Percentiles rank a stretch among this genome's conserved stretches.
These are phyloP conservation scores for Cerceris ruficornis DNA, from an alignment of 2,888 invertebrate species.

Conservation along the genomic window DNA sequence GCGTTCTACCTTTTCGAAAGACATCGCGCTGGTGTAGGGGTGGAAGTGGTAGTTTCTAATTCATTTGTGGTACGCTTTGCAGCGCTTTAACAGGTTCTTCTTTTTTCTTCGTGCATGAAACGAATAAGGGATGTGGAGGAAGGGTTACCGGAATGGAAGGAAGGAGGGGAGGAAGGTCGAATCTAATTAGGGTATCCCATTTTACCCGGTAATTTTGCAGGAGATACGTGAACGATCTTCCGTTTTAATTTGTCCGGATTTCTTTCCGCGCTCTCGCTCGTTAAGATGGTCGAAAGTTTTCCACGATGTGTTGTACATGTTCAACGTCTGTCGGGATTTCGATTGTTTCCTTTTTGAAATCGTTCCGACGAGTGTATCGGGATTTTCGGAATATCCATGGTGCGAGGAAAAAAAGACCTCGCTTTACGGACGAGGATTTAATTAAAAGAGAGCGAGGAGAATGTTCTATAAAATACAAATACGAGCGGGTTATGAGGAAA, in stretches of 20 bases:
- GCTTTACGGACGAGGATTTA: too few species aligned
- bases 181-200: conserved; percentile 52
- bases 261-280: not conserved
- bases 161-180: conserved; percentile 17
- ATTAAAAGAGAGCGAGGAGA: too few species aligned
- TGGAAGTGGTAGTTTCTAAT: conserved; percentile 1
- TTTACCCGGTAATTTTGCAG: conserved; percentile 39
- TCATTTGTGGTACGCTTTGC: conserved; percentile 31
- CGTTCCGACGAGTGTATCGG: too few species aligned
- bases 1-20: not conserved
- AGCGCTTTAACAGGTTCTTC: conserved; percentile 35
- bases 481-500: too few species aligned
- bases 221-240: conserved; percentile 34
- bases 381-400: too few species aligned
- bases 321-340: too few species aligned
- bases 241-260: conserved; percentile 38
- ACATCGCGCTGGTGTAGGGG: not conserved
- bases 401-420: too few species aligned
- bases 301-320: too few species aligned
- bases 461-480: too few species aligned
- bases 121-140: conserved; percentile 3
- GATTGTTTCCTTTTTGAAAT: too few species aligned
- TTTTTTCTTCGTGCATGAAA: conserved; percentile 1
- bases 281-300: too few species aligned
- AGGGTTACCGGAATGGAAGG: not conserved